Evolutionary conservation across 2,797 vertebrate genomes (phyloP).

Genomic region (Echiichthys vipera): DNA sequence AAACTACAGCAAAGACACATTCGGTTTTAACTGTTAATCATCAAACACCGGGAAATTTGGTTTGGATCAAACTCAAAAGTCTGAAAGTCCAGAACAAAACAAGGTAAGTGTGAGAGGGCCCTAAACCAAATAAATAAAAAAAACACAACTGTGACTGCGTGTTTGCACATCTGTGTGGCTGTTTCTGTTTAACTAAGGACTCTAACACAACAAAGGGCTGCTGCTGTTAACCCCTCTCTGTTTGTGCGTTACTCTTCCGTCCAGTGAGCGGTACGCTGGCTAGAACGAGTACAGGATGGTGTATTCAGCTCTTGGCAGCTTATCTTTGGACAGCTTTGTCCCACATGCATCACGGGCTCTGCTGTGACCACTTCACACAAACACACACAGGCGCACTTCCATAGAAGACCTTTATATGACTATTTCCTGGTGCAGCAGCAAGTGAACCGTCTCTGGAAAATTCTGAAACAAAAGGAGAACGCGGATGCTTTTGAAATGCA

Average conservation of each 20-base stretch:
- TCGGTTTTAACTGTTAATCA: no score
- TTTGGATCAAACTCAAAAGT: no score
- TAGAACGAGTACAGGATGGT: conserved; percentile 31
- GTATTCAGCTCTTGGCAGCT: conserved; percentile 53
- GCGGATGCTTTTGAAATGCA: conserved; percentile 36
- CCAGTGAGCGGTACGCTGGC: conserved; percentile 44
- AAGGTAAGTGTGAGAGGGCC: no score
- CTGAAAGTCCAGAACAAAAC: no score
- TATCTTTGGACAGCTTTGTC: conserved; percentile 48
- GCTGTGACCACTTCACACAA: conserved; percentile 23
- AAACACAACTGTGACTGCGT: conserved; percentile 11
- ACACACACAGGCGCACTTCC: conserved; percentile 5
- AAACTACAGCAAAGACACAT: no score
- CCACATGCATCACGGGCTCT: conserved; percentile 40
- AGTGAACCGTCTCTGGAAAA: neutral
- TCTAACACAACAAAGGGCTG: conserved; percentile 15
- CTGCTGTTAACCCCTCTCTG: conserved; percentile 41
- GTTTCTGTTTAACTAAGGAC: conserved; percentile 49
- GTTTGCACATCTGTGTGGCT: conserved; percentile 70
- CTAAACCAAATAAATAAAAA: neutral
- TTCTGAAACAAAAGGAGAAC: conserved; percentile 14
- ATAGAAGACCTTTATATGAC: no score
- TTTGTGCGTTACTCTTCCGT: conserved; percentile 51
- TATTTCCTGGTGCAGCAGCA: no score
- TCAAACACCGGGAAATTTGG: no score